Percentiles rank a stretch among this genome's conserved stretches.
Evolutionary conservation across 2,113 vertebrate species (phyloP).

Genomic region (Callospermophilus lateralis): DNA sequence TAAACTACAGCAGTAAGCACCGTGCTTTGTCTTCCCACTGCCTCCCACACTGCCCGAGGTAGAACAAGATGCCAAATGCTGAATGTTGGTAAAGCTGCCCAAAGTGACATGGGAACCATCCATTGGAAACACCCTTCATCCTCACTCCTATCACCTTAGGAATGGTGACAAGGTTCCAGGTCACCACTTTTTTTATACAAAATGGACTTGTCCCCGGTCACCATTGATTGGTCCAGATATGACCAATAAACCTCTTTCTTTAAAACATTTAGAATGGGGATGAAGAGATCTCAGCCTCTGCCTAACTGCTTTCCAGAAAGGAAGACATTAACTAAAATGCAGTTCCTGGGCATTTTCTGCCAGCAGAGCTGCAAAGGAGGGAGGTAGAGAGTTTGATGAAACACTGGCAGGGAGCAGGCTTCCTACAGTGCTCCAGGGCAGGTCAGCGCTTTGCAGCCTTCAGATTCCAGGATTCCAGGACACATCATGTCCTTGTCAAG

Average conservation of each 20-base stretch:
- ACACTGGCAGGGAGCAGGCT: too few relatives aligned
- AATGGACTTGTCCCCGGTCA: background rate
- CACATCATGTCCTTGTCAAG: accelerated
- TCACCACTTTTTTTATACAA: background rate
- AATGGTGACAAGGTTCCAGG: background rate
- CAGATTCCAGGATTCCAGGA: background rate
- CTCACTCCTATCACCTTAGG: background rate
- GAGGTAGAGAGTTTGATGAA: too few relatives aligned
- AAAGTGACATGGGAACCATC: background rate
- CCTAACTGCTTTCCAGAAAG: background rate
- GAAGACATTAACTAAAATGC: background rate
- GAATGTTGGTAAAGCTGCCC: background rate
- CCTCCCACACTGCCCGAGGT: background rate
- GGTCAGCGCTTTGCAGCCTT: background rate
- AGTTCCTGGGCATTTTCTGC: too few relatives aligned
- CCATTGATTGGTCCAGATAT: background rate
- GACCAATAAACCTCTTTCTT: too few relatives aligned
- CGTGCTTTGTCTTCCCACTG: background rate
- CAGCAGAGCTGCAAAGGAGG: background rate
- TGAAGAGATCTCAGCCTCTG: background rate
- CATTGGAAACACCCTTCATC: background rate
- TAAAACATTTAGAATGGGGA: background rate
- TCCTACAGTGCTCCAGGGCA: too few relatives aligned
- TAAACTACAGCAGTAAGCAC: too few relatives aligned
- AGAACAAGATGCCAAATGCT: accelerated